These are phyloP conservation scores for Notolabrus celidotus DNA, from an alignment of 2,797 vertebrate species.

Conservation along the genomic window DNA sequence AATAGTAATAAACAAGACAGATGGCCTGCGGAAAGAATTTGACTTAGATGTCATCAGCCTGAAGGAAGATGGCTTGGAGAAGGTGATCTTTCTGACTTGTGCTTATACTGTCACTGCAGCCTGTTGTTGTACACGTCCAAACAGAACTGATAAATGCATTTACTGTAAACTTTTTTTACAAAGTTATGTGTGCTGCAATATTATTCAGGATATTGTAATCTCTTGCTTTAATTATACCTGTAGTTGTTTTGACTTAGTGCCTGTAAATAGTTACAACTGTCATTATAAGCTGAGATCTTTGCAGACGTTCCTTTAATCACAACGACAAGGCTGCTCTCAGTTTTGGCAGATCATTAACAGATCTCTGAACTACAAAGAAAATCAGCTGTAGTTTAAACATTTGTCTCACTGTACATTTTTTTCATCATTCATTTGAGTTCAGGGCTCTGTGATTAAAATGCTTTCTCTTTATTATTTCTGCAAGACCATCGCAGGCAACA, in stretches of 20 bases:
- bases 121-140: constrained; percentile 2
- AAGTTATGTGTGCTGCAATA: constrained; percentile 17
- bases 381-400: constrained; percentile 3
- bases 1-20: constrained; percentile 95
- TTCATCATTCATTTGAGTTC: constrained; percentile 7
- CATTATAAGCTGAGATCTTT: constrained; percentile 14
- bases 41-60: constrained; percentile 98
- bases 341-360: constrained; percentile 27
- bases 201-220: not conserved
- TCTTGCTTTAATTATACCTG: constrained; percentile 27
- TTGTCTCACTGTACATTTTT: constrained; percentile 1
- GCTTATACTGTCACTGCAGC: not conserved
- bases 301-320: constrained; percentile 29
- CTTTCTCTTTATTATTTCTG: constrained; percentile 77
- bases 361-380: constrained; percentile 23
- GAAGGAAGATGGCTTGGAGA: constrained; percentile 96
- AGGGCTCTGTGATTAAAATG: constrained; percentile 64
- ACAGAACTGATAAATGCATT: constrained; percentile 1
- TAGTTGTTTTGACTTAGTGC: constrained; percentile 27
- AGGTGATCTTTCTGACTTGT: constrained; percentile 85
- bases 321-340: constrained; percentile 1
- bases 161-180: not conserved
- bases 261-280: constrained; percentile 28
- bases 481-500: constrained; percentile 90
- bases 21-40: constrained; percentile 96